Percentiles rank a stretch among this genome's conserved stretches.
phyloP scores from a whole-genome alignment of 1,140 invertebrate species.

The Ceratina japonica region DNA sequence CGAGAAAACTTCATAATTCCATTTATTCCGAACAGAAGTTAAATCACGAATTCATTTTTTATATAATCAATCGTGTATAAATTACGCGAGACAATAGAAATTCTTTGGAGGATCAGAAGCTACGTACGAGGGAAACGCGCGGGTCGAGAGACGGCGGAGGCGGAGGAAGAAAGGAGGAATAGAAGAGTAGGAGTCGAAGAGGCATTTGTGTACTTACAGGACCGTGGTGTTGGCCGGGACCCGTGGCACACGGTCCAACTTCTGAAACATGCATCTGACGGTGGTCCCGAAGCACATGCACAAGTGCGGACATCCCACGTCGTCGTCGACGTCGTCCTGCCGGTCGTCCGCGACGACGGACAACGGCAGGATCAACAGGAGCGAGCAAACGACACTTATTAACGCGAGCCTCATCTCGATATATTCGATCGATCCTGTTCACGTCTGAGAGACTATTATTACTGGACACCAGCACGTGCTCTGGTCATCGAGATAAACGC shows the following conservation, averaged over 20 bases:
- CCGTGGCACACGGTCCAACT: conserved; percentile 83
- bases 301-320: conserved; percentile 81
- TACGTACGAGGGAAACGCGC: too few species aligned
- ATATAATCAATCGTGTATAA: too few species aligned
- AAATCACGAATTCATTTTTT: too few species aligned
- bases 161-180: background rate
- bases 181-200: background rate
- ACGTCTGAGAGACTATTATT: background rate
- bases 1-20: too few species aligned
- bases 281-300: conserved; percentile 87
- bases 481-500: conserved; percentile 28
- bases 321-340: too few species aligned
- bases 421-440: background rate
- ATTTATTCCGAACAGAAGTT: too few species aligned
- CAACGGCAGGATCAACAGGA: conserved; percentile 35
- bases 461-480: conserved; percentile 46
- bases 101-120: too few species aligned
- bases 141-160: background rate
- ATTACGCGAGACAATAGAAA: too few species aligned
- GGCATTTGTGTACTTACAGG: conserved; percentile 83
- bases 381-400: conserved; percentile 14
- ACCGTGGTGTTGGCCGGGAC: conserved; percentile 84
- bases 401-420: conserved; percentile 31
- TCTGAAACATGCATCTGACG: conserved; percentile 88
- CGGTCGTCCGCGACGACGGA: conserved; percentile 3